Evolutionary conservation across 2,888 invertebrate species (phyloP).

Genomic region (Rhopalosiphum nymphaeae): DNA sequence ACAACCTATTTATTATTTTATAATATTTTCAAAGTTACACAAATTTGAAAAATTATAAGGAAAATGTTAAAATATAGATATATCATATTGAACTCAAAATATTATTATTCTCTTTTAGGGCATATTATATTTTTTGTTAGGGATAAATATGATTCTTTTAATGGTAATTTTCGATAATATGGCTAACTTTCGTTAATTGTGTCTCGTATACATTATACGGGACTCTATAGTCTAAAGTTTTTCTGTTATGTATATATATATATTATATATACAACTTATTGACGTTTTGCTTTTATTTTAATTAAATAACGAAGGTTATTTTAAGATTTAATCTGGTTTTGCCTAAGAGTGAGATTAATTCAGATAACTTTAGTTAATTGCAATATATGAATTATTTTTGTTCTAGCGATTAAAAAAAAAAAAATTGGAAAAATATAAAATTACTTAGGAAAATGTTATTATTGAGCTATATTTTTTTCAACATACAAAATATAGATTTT

Average conservation of each 20-base stretch:
- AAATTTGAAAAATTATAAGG: background rate
- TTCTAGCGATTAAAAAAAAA: background rate
- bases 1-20: background rate
- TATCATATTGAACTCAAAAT: background rate
- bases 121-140: background rate
- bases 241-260: background rate
- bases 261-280: background rate
- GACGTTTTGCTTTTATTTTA: background rate
- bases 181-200: background rate
- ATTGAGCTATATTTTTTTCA: background rate
- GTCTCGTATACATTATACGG: background rate
- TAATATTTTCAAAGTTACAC: background rate
- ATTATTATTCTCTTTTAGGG: background rate
- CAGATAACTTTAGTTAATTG: background rate
- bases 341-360: background rate
- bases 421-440: background rate
- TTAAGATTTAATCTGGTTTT: background rate
- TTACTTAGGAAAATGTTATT: background rate
- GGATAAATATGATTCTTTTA: background rate
- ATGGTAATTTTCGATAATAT: background rate
- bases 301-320: background rate
- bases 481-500: background rate
- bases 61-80: background rate
- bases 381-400: background rate
- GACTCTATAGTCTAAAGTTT: background rate